phyloP scores from a whole-genome alignment of 1,140 invertebrate genomes.

The Trichoplusia ni region DNA sequence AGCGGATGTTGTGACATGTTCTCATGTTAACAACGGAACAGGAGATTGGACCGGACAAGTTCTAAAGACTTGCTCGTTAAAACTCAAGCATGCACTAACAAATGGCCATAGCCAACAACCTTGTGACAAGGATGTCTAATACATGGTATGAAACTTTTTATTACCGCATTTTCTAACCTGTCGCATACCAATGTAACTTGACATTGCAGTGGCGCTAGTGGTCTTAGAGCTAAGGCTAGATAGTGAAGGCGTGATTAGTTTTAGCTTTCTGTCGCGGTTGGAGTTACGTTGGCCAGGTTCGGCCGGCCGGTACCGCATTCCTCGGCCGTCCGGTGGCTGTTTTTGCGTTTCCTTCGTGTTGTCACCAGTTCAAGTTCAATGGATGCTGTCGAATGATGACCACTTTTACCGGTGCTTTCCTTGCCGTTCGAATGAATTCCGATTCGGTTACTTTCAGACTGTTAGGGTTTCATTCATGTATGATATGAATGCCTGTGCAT shows the following conservation, averaged over 20 bases:
- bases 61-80: slow-evolving; percentile 5
- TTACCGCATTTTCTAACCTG: slow-evolving; percentile 12
- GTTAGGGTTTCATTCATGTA: neutral
- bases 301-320: slow-evolving; percentile 43
- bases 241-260: slow-evolving; percentile 1
- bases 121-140: slow-evolving; percentile 27
- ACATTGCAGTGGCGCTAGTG: neutral
- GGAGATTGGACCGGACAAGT: slow-evolving; percentile 12
- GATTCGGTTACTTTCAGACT: slow-evolving; percentile 3
- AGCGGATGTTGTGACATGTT: slow-evolving; percentile 12
- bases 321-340: slow-evolving; percentile 47
- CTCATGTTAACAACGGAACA: slow-evolving; percentile 7
- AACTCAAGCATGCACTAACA: slow-evolving; percentile 7
- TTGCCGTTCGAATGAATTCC: slow-evolving; percentile 15
- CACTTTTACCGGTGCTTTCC: slow-evolving; percentile 65
- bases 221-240: neutral
- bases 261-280: neutral
- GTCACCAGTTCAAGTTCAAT: slow-evolving; percentile 39
- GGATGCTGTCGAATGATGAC: slow-evolving; percentile 40
- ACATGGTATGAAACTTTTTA: slow-evolving; percentile 18
- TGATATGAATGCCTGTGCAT: neutral
- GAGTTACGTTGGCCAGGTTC: neutral
- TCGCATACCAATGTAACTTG: neutral
- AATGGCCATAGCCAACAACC: slow-evolving; percentile 19
- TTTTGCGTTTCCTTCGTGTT: slow-evolving; percentile 62